Percentiles rank a stretch among this genome's conserved stretches.
These are phyloP conservation scores for Characodon lateralis DNA, from an alignment of 2,797 vertebrate species.

Conservation along the genomic window DNA sequence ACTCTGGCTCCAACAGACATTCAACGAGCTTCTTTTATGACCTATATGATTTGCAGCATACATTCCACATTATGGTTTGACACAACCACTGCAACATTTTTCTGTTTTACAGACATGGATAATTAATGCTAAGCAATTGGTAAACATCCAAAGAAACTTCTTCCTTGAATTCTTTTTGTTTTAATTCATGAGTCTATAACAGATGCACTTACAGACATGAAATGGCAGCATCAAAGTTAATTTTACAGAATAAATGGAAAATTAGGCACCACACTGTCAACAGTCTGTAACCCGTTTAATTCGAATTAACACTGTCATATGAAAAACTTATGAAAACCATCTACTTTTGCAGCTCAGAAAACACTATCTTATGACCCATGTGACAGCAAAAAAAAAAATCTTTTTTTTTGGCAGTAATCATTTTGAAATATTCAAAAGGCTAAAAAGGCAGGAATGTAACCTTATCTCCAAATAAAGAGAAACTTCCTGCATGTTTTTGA, in stretches of 20 bases:
- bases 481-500: not conserved
- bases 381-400: not conserved
- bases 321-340: not conserved
- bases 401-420: not conserved
- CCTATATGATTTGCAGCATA: slow-evolving; percentile 24
- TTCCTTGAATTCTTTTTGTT: not conserved
- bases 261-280: not conserved
- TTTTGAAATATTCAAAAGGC: not conserved
- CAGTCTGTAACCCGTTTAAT: not conserved
- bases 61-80: slow-evolving; percentile 8
- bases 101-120: slow-evolving; percentile 1
- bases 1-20: slow-evolving; percentile 10
- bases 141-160: not conserved
- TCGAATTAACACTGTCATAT: not conserved
- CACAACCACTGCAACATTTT: slow-evolving; percentile 36
- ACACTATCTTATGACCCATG: not conserved
- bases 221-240: not conserved
- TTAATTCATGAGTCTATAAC: slow-evolving; percentile 7
- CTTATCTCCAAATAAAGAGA: not conserved
- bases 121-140: slow-evolving; percentile 16
- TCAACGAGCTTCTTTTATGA: slow-evolving; percentile 15
- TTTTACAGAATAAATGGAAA: not conserved
- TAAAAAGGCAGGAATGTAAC: not conserved
- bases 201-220: not conserved
- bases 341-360: not conserved